A percentile compares a stretch with the other conserved stretches of the same genome.
Conservation (phyloP, 2,113 vertebrate genomes). For the Jaculus jaculus region DNA sequence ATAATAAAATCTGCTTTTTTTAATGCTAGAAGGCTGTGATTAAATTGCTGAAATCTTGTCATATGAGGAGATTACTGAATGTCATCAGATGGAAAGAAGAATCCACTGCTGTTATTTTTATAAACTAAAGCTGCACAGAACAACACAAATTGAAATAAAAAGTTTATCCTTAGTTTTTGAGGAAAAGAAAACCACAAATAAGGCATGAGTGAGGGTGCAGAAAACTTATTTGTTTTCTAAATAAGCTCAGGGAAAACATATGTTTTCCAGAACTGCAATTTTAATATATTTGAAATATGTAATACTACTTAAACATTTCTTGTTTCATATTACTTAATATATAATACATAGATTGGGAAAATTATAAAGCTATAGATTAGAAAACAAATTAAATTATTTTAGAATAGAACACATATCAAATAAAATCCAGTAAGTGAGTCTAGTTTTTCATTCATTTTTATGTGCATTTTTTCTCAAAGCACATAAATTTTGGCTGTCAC, state of each 20-base stretch:
- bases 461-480: not conserved
- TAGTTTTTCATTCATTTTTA: not conserved
- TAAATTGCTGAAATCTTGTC: not conserved
- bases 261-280: not conserved
- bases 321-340: not conserved
- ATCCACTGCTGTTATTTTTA: not conserved
- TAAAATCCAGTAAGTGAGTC: not conserved
- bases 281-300: not conserved
- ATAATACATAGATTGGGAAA: not conserved
- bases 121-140: not conserved
- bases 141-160: not conserved
- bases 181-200: not conserved
- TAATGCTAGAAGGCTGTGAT: not conserved
- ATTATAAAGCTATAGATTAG: not conserved
- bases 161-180: not conserved
- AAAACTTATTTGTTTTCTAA: not conserved
- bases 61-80: not conserved
- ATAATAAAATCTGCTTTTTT: not conserved
- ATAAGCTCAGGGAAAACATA: not conserved
- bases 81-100: not conserved
- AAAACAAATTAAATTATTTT: conserved; percentile 38
- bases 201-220: not conserved
- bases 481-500: not conserved
- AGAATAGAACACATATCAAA: not conserved
- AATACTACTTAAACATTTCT: not conserved